Base-by-base conservation (phyloP, 2,113 vertebrate species). In the Orthochromis indermauri region DNA sequence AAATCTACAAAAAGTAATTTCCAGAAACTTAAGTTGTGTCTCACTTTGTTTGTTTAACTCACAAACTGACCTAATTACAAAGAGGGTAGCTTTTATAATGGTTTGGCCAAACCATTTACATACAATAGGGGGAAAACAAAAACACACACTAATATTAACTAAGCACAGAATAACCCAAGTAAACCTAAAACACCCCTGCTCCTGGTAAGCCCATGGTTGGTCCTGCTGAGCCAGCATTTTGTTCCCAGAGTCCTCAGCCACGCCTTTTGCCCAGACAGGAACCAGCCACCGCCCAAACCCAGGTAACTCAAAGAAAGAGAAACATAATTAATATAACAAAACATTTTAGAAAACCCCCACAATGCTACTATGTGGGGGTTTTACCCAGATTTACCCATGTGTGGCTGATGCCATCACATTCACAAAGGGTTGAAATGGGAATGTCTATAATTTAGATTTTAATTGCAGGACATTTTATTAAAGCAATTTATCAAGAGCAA, bases 301-400 rank as follows among this genome's bases (percentile, higher is more conserved):
- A 57, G 12, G 54, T 57, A 57, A 57, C 54, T 55, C 21, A 55
- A 55, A 57, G 21, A 57, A 28, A 57, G 21, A 57, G 24, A 57
- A 57, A 0, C 2, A 57, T 57, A 57, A 16, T 57, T 28, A 57
- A 57, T 57, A 57, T 57, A 57, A 57, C 55, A 28, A 57, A 57
- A 57, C 24, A 28, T 2, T 57, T 57, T 57, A 28, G 55, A 9
- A 57, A 57, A 2, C 0, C 24, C 55, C 2, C 3, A 59, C 55
- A 59, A 59, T 59, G 3, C 24, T 16, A 57, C 13, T 28, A 1
- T 28, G 55, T 57, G 55, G 31, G 31, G 31, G 31, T 33, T 33
- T 33, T 33, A 33, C 31, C 31, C 31, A 33, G 57, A 59, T 17
- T 59, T 59, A 31, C 26, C 57, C 57, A 6, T 31, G 14, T 59